phyloP scores from a whole-genome alignment of 2,888 invertebrate genomes.

The Synergus umbraculus region DNA sequence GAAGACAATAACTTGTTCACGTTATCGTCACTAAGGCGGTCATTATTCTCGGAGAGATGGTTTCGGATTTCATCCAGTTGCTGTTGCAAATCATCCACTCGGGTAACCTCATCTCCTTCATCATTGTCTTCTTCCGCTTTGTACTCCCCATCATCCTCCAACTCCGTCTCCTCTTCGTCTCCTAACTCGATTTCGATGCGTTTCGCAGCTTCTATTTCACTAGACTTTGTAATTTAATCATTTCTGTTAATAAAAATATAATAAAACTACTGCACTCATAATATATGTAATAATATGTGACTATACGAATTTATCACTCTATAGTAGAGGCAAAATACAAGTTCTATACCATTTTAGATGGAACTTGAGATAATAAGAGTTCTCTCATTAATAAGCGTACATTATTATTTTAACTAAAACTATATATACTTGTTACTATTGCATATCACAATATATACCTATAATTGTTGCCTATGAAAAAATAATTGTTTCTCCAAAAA shows the following conservation, averaged over 20 bases:
- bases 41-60: constrained; percentile 72
- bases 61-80: constrained; percentile 75
- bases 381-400: no score
- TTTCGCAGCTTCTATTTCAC: constrained; percentile 54
- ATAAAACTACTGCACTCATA: not conserved
- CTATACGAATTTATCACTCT: no score
- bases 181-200: constrained; percentile 43
- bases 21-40: constrained; percentile 76
- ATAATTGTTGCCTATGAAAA: no score
- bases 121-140: constrained; percentile 62
- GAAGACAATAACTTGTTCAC: constrained; percentile 69
- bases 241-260: not conserved
- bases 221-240: constrained; percentile 47
- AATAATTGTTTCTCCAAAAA: no score
- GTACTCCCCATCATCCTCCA: constrained; percentile 64
- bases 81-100: constrained; percentile 72
- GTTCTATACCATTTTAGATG: no score
- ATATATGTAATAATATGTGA: no score
- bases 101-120: constrained; percentile 67
- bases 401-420: no score
- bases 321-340: no score
- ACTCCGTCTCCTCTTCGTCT: constrained; percentile 57
- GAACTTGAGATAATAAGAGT: no score
- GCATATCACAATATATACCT: no score
- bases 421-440: no score